Conservation (phyloP, 2,888 invertebrate species). For the Ceriagrion tenellum region DNA sequence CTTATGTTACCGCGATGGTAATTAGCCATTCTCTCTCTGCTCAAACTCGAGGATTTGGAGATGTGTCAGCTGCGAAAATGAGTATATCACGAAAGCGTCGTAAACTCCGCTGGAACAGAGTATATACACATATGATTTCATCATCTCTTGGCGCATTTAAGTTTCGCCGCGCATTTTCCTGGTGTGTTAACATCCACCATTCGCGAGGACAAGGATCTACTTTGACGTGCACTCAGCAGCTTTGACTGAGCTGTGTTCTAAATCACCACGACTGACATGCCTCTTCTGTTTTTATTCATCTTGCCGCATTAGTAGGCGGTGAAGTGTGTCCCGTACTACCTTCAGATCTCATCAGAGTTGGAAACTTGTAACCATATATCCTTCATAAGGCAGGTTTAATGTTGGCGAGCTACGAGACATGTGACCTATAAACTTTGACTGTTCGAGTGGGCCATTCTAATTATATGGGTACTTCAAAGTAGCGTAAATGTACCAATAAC, state of each 20-base stretch:
- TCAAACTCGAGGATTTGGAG: not conserved
- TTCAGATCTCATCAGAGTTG: not conserved
- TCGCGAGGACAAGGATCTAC: not conserved
- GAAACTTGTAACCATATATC: not conserved
- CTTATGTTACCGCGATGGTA: not conserved
- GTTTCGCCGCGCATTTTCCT: not conserved
- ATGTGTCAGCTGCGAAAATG: not conserved
- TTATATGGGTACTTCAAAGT: too few species aligned
- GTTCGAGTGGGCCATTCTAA: too few species aligned
- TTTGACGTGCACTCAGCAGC: not conserved
- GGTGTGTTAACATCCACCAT: not conserved
- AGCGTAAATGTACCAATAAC: too few species aligned
- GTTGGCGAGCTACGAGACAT: not conserved
- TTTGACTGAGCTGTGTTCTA: not conserved
- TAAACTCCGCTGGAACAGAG: not conserved
- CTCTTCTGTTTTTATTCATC: not conserved
- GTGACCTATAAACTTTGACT: not conserved
- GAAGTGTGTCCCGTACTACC: not conserved
- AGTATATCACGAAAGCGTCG: not conserved
- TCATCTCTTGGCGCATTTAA: not conserved
- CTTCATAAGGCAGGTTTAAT: not conserved
- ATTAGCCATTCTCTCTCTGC: not conserved
- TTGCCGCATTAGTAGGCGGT: not conserved
- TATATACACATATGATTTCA: not conserved
- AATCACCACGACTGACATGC: not conserved